Conservation (phyloP, 2,888 invertebrate species). For the Sinhomidia bicolor region DNA sequence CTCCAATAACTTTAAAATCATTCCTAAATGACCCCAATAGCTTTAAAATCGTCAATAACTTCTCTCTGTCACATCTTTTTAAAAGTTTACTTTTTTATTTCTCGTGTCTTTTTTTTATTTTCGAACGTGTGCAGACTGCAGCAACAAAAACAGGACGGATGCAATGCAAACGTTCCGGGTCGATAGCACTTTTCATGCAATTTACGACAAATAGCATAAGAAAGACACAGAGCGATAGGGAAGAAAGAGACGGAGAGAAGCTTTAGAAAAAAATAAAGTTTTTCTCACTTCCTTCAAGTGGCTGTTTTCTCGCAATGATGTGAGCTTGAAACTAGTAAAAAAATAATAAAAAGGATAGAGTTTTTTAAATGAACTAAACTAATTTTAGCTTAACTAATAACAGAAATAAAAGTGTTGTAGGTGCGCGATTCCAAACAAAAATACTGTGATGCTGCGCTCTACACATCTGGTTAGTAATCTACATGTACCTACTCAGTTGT, state of each 20-base stretch:
- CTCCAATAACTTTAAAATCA: no score
- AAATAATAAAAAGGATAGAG: conserved; percentile 42
- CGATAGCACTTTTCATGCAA: conserved; percentile 60
- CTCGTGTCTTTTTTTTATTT: not conserved
- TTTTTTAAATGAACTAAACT: conserved; percentile 58
- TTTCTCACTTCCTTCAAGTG: conserved; percentile 42
- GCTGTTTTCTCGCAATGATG: not conserved
- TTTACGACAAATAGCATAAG: not conserved
- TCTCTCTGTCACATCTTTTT: no score
- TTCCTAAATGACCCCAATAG: no score
- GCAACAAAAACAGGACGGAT: not conserved
- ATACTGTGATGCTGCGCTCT: not conserved
- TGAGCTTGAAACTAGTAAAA: not conserved
- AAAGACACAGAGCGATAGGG: not conserved
- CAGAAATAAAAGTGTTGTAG: not conserved
- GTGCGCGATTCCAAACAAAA: not conserved
- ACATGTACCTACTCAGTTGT: no score
- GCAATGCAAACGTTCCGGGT: conserved; percentile 49
- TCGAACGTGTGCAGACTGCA: not conserved
- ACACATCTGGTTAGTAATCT: conserved; percentile 26
- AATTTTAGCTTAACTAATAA: conserved; percentile 48
- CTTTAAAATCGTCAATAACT: no score
- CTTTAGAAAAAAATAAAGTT: conserved; percentile 16
- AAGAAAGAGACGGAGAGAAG: conserved; percentile 44
- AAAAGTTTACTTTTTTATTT: no score